Percentiles rank a stretch among this genome's conserved stretches.
Evolutionary conservation across 2,113 vertebrate species (phyloP).

Genomic region (Cryptoleucopteryx plumbea): DNA sequence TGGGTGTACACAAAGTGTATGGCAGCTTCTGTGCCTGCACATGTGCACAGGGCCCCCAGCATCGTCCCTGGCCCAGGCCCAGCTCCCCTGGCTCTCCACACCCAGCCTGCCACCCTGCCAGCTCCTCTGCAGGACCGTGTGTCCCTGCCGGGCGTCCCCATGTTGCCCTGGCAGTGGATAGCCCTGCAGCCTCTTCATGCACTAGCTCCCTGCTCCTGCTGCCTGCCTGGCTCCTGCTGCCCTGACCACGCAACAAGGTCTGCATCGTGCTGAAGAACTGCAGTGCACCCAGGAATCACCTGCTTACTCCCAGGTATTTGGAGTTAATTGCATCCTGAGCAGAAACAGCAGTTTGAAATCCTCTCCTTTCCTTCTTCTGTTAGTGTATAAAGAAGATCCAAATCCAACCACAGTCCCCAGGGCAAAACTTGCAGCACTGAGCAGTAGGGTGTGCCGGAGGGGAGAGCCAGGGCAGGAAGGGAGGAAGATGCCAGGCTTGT

Average conservation of each 20-base stretch:
- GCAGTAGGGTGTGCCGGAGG: background rate
- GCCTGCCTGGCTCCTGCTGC: background rate
- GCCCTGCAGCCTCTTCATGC: background rate
- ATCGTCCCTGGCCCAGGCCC: background rate
- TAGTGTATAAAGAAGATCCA: background rate
- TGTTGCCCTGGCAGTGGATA: background rate
- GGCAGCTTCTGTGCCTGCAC: background rate
- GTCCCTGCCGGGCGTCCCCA: accelerated
- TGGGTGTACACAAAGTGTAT: background rate
- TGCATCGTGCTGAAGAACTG: background rate
- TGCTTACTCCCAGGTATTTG: background rate
- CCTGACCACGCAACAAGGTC: background rate
- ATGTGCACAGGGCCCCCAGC: too few relatives aligned
- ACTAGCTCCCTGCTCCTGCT: background rate
- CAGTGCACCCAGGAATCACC: background rate
- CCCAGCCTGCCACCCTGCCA: background rate
- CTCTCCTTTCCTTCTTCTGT: background rate
- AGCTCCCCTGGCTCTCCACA: background rate
- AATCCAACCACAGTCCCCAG: background rate
- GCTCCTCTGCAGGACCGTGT: accelerated
- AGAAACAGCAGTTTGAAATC: background rate
- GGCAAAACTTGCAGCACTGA: background rate
- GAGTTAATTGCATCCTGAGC: background rate
- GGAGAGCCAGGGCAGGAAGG: background rate
- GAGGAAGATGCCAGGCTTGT: background rate